Conservation (phyloP, 2,113 vertebrate genomes). For the Pitta sordida region DNA sequence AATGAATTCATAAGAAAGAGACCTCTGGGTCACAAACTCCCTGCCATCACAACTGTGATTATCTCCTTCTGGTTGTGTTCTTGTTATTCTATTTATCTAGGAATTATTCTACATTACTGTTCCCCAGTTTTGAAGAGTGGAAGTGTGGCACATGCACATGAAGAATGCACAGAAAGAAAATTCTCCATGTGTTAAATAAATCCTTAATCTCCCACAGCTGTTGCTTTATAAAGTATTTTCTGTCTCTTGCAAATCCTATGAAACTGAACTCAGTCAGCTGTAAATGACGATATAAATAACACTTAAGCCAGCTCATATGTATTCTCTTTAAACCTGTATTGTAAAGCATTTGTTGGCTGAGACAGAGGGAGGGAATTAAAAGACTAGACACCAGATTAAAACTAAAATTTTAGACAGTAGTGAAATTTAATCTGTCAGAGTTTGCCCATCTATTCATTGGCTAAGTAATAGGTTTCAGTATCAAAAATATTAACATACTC, state of each 20-base stretch:
- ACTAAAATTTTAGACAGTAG: constrained; percentile 1
- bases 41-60: background rate
- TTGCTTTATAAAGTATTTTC: constrained; percentile 13
- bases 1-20: background rate
- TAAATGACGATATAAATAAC: constrained; percentile 34
- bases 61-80: background rate
- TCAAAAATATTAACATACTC: background rate
- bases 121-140: background rate
- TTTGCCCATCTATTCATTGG: background rate
- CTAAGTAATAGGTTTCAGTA: background rate
- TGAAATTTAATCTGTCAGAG: background rate
- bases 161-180: constrained; percentile 27
- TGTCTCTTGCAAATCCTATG: constrained; percentile 1
- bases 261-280: constrained; percentile 22
- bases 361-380: background rate
- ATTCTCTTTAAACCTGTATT: constrained; percentile 27
- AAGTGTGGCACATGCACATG: background rate
- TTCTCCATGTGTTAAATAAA: constrained; percentile 13
- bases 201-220: constrained; percentile 5
- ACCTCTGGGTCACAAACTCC: background rate
- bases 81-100: background rate
- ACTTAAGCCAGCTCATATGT: background rate
- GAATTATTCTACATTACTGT: background rate
- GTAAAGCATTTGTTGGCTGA: background rate
- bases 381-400: constrained; percentile 30